phyloP scores from a whole-genome alignment of 1,140 invertebrate species.

The Subanguina moxae region DNA sequence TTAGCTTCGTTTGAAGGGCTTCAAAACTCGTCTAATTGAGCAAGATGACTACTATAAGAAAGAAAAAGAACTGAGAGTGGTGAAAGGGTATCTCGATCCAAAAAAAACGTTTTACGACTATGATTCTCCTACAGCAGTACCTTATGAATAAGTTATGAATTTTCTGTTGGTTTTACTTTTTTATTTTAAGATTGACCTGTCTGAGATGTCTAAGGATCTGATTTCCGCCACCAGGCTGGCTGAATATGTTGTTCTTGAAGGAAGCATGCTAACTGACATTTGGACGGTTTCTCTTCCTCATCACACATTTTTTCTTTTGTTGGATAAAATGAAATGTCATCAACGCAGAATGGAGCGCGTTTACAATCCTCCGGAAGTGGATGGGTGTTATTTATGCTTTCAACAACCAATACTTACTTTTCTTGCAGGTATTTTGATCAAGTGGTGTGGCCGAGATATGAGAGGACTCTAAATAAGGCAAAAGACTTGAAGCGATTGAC shows the following conservation, averaged over 20 bases:
- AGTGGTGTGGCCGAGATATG: constrained; percentile 37
- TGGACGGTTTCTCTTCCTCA: background rate
- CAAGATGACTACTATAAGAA: constrained; percentile 10
- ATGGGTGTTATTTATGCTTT: constrained; percentile 15
- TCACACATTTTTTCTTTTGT: constrained; percentile 22
- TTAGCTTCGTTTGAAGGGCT: background rate
- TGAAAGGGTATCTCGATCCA: constrained; percentile 6
- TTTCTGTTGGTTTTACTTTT: background rate
- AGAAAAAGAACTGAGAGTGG: constrained; percentile 19
- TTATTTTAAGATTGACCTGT: constrained; percentile 1
- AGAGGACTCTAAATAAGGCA: constrained; percentile 15
- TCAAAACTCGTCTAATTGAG: constrained; percentile 3
- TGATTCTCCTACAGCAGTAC: constrained; percentile 21
- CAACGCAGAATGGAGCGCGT: constrained; percentile 12
- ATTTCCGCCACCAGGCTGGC: background rate
- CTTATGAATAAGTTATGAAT: background rate
- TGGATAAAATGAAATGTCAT: constrained; percentile 29
- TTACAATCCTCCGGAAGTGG: constrained; percentile 33
- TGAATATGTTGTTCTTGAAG: constrained; percentile 18
- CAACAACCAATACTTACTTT: background rate
- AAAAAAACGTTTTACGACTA: constrained; percentile 27
- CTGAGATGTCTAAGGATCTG: too few relatives aligned
- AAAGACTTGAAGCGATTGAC: background rate
- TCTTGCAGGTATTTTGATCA: constrained; percentile 33
- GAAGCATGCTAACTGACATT: constrained; percentile 35